Percentiles rank a stretch among this genome's conserved stretches.
phyloP scores from a whole-genome alignment of 2,113 vertebrate species.

The Camelus bactrianus region DNA sequence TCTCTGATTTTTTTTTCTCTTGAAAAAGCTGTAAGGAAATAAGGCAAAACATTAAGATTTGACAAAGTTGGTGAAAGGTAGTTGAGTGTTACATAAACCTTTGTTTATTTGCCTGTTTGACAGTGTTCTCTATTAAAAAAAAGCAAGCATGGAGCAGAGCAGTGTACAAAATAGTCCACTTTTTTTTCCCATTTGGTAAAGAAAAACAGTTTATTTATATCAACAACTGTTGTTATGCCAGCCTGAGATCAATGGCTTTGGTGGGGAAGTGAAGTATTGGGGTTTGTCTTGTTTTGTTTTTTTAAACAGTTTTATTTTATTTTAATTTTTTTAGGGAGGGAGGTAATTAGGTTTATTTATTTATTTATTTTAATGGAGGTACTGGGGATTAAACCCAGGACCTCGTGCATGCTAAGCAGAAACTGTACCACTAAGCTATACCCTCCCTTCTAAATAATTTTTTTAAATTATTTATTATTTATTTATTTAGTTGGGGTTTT shows the following conservation, averaged over 20 bases:
- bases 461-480: too few relatives aligned
- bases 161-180: background rate
- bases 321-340: too few relatives aligned
- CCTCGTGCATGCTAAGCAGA: too few relatives aligned
- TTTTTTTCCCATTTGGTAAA: background rate
- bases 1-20: background rate
- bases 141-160: background rate
- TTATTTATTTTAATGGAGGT: too few relatives aligned
- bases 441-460: too few relatives aligned
- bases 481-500: too few relatives aligned
- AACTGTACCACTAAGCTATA: too few relatives aligned
- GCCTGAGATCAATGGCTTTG: background rate
- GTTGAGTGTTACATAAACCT: background rate
- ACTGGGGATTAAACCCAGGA: too few relatives aligned
- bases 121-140: background rate
- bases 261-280: background rate
- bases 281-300: background rate
- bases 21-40: background rate
- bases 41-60: background rate
- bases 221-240: background rate
- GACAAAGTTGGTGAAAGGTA: background rate
- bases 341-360: too few relatives aligned
- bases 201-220: background rate
- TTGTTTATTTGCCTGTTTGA: background rate
- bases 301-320: background rate